phyloP scores from a whole-genome alignment of 2,888 invertebrate species.

The Drosophila sordidula region DNA sequence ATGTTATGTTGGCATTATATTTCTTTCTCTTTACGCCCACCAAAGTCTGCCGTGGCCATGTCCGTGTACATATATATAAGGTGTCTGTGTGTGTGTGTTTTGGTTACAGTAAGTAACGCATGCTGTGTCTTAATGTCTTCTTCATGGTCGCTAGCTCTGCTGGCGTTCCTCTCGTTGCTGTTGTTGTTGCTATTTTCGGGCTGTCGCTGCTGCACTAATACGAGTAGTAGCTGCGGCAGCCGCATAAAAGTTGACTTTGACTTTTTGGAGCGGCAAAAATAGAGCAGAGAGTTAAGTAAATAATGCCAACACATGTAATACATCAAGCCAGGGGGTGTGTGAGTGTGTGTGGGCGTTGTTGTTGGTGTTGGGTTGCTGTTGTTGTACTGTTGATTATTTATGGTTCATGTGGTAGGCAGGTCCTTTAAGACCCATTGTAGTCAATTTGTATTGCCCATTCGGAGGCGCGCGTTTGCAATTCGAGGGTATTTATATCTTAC shows the following conservation, averaged over 20 bases:
- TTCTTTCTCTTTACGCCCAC: slow-evolving; percentile 74
- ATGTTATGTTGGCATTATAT: slow-evolving; percentile 81
- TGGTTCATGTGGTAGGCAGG: slow-evolving; percentile 52
- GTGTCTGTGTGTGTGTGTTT: slow-evolving; percentile 15
- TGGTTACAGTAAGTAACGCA: slow-evolving; percentile 63
- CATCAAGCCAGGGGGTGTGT: slow-evolving; percentile 51
- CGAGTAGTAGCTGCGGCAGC: slow-evolving; percentile 58
- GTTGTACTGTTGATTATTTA: slow-evolving; percentile 56
- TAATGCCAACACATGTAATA: slow-evolving; percentile 79
- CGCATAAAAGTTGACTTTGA: slow-evolving; percentile 67
- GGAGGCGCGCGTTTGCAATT: slow-evolving; percentile 26
- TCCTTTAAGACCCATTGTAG: slow-evolving; percentile 39
- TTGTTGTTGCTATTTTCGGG: slow-evolving; percentile 35
- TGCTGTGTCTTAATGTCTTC: slow-evolving; percentile 77
- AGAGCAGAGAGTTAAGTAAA: slow-evolving; percentile 75
- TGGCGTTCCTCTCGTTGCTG: slow-evolving; percentile 32
- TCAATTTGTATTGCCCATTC: slow-evolving; percentile 45
- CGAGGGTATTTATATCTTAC: slow-evolving; percentile 25
- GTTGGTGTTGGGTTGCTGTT: slow-evolving; percentile 17
- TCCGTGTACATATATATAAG: slow-evolving; percentile 18
- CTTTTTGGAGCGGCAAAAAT: slow-evolving; percentile 76
- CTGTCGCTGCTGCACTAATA: slow-evolving; percentile 66
- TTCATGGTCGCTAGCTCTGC: slow-evolving; percentile 51
- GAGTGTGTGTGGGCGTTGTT: slow-evolving; percentile 13
- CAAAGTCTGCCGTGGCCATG: slow-evolving; percentile 49